Percentiles rank a stretch among this genome's conserved stretches.
These are phyloP conservation scores for Crenuchus spilurus DNA, from an alignment of 2,797 vertebrate genomes.

Conservation along the genomic window DNA sequence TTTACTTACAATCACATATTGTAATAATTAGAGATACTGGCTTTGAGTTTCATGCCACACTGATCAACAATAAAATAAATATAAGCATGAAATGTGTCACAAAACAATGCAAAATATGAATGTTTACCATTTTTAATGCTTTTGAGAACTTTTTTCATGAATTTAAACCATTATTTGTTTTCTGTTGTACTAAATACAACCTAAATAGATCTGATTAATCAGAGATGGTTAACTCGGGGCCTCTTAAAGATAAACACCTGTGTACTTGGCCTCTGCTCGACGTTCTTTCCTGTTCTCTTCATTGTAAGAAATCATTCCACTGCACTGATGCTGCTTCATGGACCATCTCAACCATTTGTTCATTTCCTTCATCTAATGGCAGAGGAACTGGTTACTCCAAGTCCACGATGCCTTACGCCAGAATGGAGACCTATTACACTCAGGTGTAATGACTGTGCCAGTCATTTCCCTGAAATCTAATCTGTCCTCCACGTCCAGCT, in stretches of 20 bases:
- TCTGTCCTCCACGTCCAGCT: background rate
- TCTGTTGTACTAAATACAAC: no score
- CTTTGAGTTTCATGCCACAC: no score
- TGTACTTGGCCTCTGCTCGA: background rate
- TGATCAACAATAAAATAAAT: no score
- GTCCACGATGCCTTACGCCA: background rate
- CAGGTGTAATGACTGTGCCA: background rate
- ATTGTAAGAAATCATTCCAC: background rate
- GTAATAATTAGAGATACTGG: no score
- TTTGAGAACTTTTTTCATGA: no score
- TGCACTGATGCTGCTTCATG: constrained; percentile 1
- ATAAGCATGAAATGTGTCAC: no score
- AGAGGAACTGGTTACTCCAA: background rate
- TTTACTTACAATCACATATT: no score
- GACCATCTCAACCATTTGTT: background rate
- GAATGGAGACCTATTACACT: constrained; percentile 6
- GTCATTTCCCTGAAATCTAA: background rate
- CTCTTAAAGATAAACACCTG: background rate
- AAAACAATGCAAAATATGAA: no score
- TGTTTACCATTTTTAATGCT: no score
- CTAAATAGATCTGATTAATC: no score
- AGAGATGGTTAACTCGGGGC: no score
- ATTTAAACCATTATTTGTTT: no score
- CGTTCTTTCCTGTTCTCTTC: background rate
- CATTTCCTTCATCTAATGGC: constrained; percentile 3